Evolutionary conservation across 2,797 vertebrate genomes (phyloP).

Genomic region (Parambassis ranga): DNA sequence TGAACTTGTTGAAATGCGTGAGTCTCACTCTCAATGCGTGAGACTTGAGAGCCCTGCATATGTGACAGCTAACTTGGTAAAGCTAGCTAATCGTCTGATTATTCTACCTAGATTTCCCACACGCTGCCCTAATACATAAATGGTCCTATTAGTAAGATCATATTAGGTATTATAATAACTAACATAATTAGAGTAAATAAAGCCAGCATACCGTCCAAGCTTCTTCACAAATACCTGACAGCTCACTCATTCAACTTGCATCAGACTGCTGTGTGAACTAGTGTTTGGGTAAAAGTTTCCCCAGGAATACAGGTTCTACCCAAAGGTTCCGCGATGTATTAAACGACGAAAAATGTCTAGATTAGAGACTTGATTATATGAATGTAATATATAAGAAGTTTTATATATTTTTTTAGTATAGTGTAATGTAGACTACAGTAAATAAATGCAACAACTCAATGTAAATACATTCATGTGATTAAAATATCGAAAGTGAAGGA

Average conservation of each 20-base stretch:
- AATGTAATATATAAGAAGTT: fast-evolving
- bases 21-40: too few species aligned
- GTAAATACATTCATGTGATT: neutral
- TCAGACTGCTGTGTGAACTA: constrained; percentile 52
- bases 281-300: constrained; percentile 48
- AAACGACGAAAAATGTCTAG: fast-evolving
- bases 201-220: constrained; percentile 34
- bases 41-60: too few species aligned
- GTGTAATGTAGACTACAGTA: too few species aligned
- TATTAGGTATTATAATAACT: fast-evolving
- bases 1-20: too few species aligned
- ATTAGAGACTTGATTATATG: fast-evolving
- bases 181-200: neutral
- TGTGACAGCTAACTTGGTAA: constrained; percentile 27
- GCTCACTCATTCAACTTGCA: constrained; percentile 74
- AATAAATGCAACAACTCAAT: fast-evolving
- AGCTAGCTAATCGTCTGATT: neutral
- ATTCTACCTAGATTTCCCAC: neutral
- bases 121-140: neutral
- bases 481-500: neutral
- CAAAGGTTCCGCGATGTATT: constrained; percentile 36
- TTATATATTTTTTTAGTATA: neutral
- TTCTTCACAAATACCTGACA: neutral
- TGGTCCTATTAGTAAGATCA: fast-evolving
- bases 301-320: constrained; percentile 7